These are phyloP conservation scores for Oncopeltus fasciatus DNA, from an alignment of 1,140 invertebrate genomes.

Conservation along the genomic window DNA sequence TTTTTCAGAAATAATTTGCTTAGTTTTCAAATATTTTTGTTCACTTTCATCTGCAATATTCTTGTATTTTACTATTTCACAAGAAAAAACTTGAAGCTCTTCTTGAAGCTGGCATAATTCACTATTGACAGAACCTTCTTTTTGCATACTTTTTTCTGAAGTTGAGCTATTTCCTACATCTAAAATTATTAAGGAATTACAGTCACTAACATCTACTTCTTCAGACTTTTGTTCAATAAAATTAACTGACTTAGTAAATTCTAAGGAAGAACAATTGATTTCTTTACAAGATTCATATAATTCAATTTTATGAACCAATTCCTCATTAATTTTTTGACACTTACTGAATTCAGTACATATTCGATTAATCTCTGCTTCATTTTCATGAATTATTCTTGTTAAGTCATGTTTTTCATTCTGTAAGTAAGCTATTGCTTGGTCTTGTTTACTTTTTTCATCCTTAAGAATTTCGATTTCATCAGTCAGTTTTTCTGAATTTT, in stretches of 20 bases:
- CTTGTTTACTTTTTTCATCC: slow-evolving; percentile 15
- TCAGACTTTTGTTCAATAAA: too few relatives aligned
- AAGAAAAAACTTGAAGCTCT: neutral
- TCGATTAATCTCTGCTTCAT: neutral
- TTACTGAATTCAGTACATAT: neutral
- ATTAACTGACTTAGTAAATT: too few relatives aligned
- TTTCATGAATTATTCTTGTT: neutral
- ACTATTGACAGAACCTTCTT: neutral
- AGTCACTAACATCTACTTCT: neutral
- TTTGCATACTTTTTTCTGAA: neutral
- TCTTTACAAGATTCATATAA: neutral
- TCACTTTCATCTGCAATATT: neutral
- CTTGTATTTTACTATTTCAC: neutral
- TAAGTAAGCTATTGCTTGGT: neutral
- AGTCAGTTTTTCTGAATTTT: slow-evolving; percentile 19
- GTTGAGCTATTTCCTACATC: neutral
- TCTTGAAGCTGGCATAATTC: neutral
- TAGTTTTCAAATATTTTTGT: neutral
- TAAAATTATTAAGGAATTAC: neutral
- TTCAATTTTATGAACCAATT: neutral
- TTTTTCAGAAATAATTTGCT: neutral
- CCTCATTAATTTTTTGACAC: neutral
- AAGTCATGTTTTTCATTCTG: slow-evolving; percentile 1
- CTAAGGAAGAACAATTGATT: too few relatives aligned
- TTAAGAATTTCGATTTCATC: slow-evolving; percentile 17